Base-by-base conservation (phyloP, 2,113 vertebrate species). In the Cyphomyrus discorhynchus region DNA sequence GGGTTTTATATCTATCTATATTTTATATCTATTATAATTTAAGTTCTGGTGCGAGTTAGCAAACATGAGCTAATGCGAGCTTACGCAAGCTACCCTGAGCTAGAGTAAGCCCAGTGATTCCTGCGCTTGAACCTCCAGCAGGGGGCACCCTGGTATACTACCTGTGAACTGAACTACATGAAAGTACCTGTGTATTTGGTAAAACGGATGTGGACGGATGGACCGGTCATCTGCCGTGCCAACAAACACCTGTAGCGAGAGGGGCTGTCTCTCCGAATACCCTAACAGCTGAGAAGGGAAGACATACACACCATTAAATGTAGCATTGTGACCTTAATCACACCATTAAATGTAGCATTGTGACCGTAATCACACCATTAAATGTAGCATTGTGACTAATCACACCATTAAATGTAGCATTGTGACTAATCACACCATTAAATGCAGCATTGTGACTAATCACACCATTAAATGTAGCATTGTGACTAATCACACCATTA, bases 221-320 rank as follows among this genome's bases (percentile, higher is more conserved):
- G 97, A 97, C 77, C 98, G 94, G 92, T 98, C 98, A 46, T 98
- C 97, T 0, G 98, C 98, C 0, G 98, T 98, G 89, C 98, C 98
- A 0, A 98, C 98, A 92, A 98, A 98, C 93, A 98, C 97, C 95
- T 98, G 98, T 3, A 98, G 94, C 0, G 97, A 97, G 47, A 98
- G 95, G 0, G 97, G 97, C 94, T 98, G 97, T 89, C 96, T 97
- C 95, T 93, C 95, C 82, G 91, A 94, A 91, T 97, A 98, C 42
- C 98, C 98, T 89, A 95, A 92, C 90, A 98, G 96, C 98, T 98
- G 93, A 5, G 15, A 80, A 46, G n/a, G 5, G 21, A 17, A 88
- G 15, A 83, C 52, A 89, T 35, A 46, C 35, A 42, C 35, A 80
- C 39, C 11, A 49, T 45, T 13, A 47, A 50, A 85, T n/a, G 3